Base-by-base conservation (phyloP, 2,797 vertebrate genomes). In the Sandelia bainsii region DNA sequence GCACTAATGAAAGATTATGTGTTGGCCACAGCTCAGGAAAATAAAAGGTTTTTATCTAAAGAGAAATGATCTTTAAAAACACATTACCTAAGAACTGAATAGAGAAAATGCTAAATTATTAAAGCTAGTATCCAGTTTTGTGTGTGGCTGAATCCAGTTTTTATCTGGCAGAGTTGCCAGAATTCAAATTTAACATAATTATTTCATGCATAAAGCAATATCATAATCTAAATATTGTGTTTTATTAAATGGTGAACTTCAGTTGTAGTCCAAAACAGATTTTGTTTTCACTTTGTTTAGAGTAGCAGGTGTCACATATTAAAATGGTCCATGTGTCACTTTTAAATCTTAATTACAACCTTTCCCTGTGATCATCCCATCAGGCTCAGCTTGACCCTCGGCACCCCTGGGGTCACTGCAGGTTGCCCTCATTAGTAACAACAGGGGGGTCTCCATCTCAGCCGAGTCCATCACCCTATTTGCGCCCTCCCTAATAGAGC, bases 351-450 rank as follows among this genome's bases (percentile, higher is more conserved):
- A 29, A 49, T 77, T 82, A 63, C 40, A 61, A 10, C 23, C 25
- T 53, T 72, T 80, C 48, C n/a, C 62, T 78, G n/a, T 60, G 72
- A 70, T 87, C 79, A 72, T 86, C 74, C 76, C 59, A 25, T 78
- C 65, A 49, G 57, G 29, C 69, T 77, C 51, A 17, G 71, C 75
- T 74, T 82, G 82, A 87, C 83, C 85, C 79, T 68, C 56, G 23
- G 74, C 61, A 27, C 69, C 75, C 67, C 13, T 0, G n/a, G 73
- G 90, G 89, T 92, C 91, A 90, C 64, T 6, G 49, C 65, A 75
- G 75, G 83, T 83, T 83, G 86, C 87, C 85, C 92, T 93, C 92
- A 92, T 93, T 93, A 92, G 89, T 68, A 69, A 58, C 75, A 45
- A 64, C 44, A 46, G 44, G 44, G 74, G 72, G 77, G 72, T 87